Base-by-base conservation (phyloP, 2,888 invertebrate genomes). In the Acleris cristana region DNA sequence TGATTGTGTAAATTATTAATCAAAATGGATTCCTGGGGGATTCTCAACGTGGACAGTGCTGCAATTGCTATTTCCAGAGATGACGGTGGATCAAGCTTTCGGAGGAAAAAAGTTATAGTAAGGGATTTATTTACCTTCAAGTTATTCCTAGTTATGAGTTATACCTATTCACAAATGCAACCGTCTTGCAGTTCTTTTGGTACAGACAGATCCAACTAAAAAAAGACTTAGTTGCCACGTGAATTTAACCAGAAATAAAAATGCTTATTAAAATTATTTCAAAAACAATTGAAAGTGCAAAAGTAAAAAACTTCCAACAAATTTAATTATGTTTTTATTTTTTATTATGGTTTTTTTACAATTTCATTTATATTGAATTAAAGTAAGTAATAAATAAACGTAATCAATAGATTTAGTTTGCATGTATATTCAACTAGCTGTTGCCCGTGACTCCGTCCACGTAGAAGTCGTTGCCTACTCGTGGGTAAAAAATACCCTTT, bases 21-120 rank as follows among this genome's bases (percentile, higher is more conserved):
- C 55, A 79, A 74, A 70, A 96, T 96, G 96, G 96, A 96, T 93
- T 95, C 94, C 76, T 96, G 96, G 96, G 95, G 95, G 70, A 95
- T 94, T 75, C 86, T 96, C 80, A 95, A 94, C 75, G 95, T 94
- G 76, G 95, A 95, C 78, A 92, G 93, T 66, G 94, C 94, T 54
- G 91, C 94, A 57, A 94, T 95, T 70, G 96, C 95, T 19, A 94
- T 96, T 76, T 95, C 94, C 67, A 94, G 96, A 74, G 96, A 96
- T 89, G 96, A 95, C 74, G 77, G 92, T 75, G 89, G 91, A 67
- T 89, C 92, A 70, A 95, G 94, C 79, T 92, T 93, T 77, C 84
- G 93, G 18, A 79, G 88, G 71, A 93, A 88, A 76, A 86, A 90
- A 73, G 74, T 79, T 73, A 83, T 92, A 80, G 90, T 88, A 82